These are phyloP conservation scores for Bombus pascuorum DNA, from an alignment of 1,140 invertebrate species.

Conservation along the genomic window DNA sequence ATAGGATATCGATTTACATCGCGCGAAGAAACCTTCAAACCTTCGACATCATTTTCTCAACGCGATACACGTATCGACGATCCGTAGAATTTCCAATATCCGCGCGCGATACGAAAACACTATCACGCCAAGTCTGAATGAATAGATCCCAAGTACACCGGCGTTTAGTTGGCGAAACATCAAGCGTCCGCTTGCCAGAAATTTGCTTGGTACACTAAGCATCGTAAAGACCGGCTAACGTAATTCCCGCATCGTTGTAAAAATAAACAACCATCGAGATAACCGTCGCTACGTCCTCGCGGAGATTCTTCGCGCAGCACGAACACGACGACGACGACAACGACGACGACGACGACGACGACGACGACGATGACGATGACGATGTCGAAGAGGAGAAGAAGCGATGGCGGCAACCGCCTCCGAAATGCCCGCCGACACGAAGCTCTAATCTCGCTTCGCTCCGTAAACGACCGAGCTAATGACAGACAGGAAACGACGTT, in stretches of 20 bases:
- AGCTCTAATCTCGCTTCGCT: constrained; percentile 58
- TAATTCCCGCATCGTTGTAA: constrained; percentile 52
- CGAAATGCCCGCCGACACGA: constrained; percentile 28
- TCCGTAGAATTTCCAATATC: constrained; percentile 1
- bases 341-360: too few species aligned
- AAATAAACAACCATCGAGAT: constrained; percentile 57
- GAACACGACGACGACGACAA: too few species aligned
- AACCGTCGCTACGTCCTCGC: constrained; percentile 15
- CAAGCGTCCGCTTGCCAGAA: constrained; percentile 55
- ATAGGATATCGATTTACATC: background rate
- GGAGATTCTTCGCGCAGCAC: background rate
- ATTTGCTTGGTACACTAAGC: constrained; percentile 53
- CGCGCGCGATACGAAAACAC: constrained; percentile 34
- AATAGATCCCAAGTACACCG: constrained; percentile 41
- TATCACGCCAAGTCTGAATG: constrained; percentile 46
- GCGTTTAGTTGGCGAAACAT: constrained; percentile 33
- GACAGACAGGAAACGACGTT: constrained; percentile 71
- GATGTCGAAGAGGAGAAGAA: background rate
- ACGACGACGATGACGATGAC: background rate
- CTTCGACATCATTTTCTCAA: background rate
- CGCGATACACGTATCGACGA: background rate
- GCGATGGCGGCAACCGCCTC: background rate
- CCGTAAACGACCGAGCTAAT: constrained; percentile 65
- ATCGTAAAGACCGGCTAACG: constrained; percentile 54
- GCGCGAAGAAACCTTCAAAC: background rate